A percentile compares a stretch with the other conserved stretches of the same genome.
Evolutionary conservation across 2,797 vertebrate genomes (phyloP).

Genomic region (Merluccius polli): DNA sequence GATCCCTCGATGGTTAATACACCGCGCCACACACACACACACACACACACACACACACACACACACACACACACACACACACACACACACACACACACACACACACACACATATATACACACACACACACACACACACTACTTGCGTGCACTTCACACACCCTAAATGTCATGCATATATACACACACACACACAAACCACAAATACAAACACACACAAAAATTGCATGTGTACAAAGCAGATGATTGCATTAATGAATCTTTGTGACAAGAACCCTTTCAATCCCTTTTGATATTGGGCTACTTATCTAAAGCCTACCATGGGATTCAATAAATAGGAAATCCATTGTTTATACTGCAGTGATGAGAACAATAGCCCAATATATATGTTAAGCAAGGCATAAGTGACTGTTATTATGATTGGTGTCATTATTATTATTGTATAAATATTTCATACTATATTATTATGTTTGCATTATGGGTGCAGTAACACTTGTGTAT

Average conservation of each 20-base stretch:
- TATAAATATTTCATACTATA: background rate
- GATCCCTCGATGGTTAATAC: slow-evolving; percentile 39
- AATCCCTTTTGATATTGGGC: background rate
- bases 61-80: background rate
- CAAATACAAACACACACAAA: background rate
- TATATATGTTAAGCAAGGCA: background rate
- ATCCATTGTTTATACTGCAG: background rate
- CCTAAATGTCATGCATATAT: no score
- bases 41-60: slow-evolving; percentile 1
- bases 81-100: no score
- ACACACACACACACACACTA: no score
- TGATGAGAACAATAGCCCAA: background rate
- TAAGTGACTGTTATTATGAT: background rate
- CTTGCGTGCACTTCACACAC: no score
- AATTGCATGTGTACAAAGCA: background rate
- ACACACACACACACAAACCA: no score
- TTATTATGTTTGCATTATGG: background rate
- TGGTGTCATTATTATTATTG: background rate
- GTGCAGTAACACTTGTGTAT: background rate
- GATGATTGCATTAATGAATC: background rate
- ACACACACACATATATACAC: no score
- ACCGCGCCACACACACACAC: slow-evolving; percentile 33
- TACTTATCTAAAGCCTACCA: background rate
- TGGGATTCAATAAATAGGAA: background rate
- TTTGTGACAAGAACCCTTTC: background rate